A percentile compares a stretch with the other conserved stretches of the same genome.
Conservation (phyloP, 2,888 invertebrate species). For the Therioaphis trifolii region DNA sequence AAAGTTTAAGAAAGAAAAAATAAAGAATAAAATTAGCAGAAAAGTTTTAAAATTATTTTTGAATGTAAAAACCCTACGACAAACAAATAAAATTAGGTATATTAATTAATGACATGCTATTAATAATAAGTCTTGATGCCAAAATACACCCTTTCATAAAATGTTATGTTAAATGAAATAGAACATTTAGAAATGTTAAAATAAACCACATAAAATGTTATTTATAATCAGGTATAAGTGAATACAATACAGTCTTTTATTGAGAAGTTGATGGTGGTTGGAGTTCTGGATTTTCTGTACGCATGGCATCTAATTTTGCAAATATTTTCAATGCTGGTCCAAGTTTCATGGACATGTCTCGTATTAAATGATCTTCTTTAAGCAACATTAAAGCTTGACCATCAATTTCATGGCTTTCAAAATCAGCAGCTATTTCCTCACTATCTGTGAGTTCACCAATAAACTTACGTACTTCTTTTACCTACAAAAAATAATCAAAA, state of each 20-base stretch:
- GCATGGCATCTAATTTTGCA: conserved; percentile 87
- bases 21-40: conserved; percentile 1
- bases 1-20: neutral
- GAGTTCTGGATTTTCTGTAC: conserved; percentile 68
- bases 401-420: conserved; percentile 94
- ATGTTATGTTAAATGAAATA: neutral
- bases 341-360: conserved; percentile 93
- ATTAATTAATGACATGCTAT: conserved; percentile 51
- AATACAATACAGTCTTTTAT: conserved; percentile 34
- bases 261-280: conserved; percentile 51
- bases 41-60: neutral
- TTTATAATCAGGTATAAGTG: neutral
- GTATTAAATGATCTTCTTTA: conserved; percentile 93
- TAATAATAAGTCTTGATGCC: conserved; percentile 40
- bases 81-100: conserved; percentile 33
- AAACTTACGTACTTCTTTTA: conserved; percentile 70
- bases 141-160: neutral
- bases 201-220: conserved; percentile 10
- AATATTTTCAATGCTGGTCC: conserved; percentile 96
- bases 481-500: conserved; percentile 57
- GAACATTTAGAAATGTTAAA: conserved; percentile 12
- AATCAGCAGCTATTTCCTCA: conserved; percentile 92
- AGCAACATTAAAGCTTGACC: conserved; percentile 92
- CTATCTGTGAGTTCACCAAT: conserved; percentile 91
- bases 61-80: neutral